phyloP scores from a whole-genome alignment of 2,797 vertebrate species.

The Cyprinella venusta region DNA sequence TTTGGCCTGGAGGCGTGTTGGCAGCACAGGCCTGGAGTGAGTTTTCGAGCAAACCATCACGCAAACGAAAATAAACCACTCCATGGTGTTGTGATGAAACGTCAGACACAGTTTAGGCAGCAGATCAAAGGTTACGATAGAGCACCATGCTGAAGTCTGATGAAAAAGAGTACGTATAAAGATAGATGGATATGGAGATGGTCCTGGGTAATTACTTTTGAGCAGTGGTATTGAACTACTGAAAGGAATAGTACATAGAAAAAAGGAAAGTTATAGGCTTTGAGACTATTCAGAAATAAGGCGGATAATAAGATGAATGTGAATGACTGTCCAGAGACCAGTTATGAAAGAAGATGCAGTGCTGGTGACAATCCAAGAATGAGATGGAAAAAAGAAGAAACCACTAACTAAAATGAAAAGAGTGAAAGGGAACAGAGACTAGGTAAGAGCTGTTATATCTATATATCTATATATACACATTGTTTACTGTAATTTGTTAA shows the following conservation, averaged over 20 bases:
- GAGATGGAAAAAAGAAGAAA: slow-evolving; percentile 1
- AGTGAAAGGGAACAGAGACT: slow-evolving; percentile 41
- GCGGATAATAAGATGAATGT: slow-evolving; percentile 18
- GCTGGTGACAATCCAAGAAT: neutral
- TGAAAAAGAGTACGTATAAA: slow-evolving; percentile 28
- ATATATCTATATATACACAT: too few relatives aligned
- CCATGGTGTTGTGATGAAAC: slow-evolving; percentile 62
- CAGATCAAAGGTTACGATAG: slow-evolving; percentile 61
- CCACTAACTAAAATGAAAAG: slow-evolving; percentile 26
- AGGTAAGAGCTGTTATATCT: slow-evolving; percentile 61
- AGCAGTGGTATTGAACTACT: slow-evolving; percentile 22
- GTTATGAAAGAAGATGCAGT: slow-evolving; percentile 35
- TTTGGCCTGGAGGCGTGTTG: slow-evolving; percentile 67
- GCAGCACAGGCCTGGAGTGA: slow-evolving; percentile 65
- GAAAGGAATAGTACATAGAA: slow-evolving; percentile 37
- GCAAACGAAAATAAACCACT: slow-evolving; percentile 77
- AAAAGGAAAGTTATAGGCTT: slow-evolving; percentile 26
- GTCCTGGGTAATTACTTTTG: slow-evolving; percentile 41
- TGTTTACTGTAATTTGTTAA: neutral
- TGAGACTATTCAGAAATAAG: slow-evolving; percentile 35
- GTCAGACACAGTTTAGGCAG: slow-evolving; percentile 60
- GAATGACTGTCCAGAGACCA: slow-evolving; percentile 53
- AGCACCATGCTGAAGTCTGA: slow-evolving; percentile 23
- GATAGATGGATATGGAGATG: slow-evolving; percentile 61
- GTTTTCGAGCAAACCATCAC: slow-evolving; percentile 63